Evolutionary conservation across 2,113 vertebrate species (phyloP).

Genomic region (Rhodinocichla rosea): DNA sequence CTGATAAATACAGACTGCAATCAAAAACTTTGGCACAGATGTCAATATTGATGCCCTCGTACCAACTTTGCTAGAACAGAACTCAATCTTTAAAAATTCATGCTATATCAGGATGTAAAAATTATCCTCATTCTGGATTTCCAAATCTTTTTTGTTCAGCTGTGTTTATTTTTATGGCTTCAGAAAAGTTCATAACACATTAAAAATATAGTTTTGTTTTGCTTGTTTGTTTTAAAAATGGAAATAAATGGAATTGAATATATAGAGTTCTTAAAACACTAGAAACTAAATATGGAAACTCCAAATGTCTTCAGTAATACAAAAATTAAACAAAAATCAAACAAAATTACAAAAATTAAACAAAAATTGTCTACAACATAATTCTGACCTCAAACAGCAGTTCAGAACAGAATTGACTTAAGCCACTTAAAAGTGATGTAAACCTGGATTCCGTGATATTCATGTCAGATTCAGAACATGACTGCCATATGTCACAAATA

Average conservation of each 20-base stretch:
- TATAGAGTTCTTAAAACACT: not conserved
- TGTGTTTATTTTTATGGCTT: not conserved
- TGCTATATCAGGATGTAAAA: not conserved
- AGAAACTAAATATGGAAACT: not conserved
- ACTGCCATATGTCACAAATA: not conserved
- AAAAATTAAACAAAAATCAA: not conserved
- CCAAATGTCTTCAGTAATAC: not conserved
- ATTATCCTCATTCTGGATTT: not conserved
- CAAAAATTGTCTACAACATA: not conserved
- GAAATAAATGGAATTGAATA: not conserved
- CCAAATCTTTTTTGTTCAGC: not conserved
- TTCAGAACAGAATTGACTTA: not conserved
- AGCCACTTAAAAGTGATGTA: not conserved
- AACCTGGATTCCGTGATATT: not conserved
- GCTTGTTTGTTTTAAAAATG: not conserved
- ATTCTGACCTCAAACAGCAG: not conserved
- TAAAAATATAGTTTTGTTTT: not conserved
- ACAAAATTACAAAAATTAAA: too few relatives aligned
- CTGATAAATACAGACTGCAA: not conserved
- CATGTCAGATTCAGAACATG: not conserved
- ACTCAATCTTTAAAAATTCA: not conserved
- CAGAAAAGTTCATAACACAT: not conserved
- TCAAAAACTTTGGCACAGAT: not conserved
- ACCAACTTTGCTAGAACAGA: not conserved
- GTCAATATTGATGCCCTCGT: not conserved